phyloP scores from a whole-genome alignment of 2,113 vertebrate genomes.

The Vidua chalybeata region DNA sequence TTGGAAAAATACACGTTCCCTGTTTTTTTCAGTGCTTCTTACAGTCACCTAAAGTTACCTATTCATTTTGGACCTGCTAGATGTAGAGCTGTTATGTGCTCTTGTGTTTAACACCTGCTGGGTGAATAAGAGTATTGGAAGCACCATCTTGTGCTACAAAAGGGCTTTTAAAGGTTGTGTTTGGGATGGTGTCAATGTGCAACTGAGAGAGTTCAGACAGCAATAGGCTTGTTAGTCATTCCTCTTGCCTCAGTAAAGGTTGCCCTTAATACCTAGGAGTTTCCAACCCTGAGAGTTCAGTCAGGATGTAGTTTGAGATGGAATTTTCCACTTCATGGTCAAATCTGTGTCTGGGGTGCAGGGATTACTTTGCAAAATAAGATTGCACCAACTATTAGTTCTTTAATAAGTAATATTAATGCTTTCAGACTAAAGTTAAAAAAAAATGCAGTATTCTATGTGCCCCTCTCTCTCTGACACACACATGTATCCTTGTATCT shows the following conservation, averaged over 20 bases:
- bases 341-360: not conserved
- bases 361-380: not conserved
- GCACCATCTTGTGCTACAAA: not conserved
- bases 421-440: not conserved
- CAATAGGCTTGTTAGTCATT: not conserved
- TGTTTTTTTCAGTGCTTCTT: not conserved
- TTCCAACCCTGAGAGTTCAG: not conserved
- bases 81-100: not conserved
- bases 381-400: not conserved
- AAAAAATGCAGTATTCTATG: not conserved
- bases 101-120: not conserved
- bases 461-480: not conserved
- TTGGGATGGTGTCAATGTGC: not conserved
- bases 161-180: not conserved
- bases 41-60: not conserved
- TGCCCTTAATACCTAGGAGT: not conserved
- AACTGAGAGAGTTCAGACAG: not conserved
- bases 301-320: rapidly evolving
- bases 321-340: not conserved
- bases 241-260: not conserved
- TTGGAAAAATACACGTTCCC: not conserved
- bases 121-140: not conserved
- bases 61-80: not conserved
- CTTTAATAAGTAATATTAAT: not conserved
- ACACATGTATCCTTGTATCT: rapidly evolving